Conservation (phyloP, 2,113 vertebrate genomes). For the Salvator merianae region DNA sequence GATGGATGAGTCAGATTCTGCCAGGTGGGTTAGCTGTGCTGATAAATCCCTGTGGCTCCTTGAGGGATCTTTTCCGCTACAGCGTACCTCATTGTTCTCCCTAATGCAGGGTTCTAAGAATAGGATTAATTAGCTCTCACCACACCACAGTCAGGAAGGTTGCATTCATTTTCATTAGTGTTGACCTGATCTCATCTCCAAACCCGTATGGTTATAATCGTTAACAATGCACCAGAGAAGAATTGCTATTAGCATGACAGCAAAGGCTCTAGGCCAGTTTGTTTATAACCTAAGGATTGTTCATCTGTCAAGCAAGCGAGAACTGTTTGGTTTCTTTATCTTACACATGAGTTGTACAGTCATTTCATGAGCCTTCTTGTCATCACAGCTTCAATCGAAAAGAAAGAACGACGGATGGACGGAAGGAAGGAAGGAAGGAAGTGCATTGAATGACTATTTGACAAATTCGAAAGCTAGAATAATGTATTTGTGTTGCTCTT, state of each 20-base stretch:
- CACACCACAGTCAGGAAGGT: slow-evolving; percentile 57
- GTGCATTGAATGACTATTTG: slow-evolving; percentile 46
- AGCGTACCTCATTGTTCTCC: slow-evolving; percentile 31
- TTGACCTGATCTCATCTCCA: slow-evolving; percentile 65
- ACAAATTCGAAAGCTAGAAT: slow-evolving; percentile 68
- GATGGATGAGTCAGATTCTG: not conserved
- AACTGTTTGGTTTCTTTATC: slow-evolving; percentile 44
- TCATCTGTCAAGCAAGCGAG: slow-evolving; percentile 50
- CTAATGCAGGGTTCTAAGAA: slow-evolving; percentile 54
- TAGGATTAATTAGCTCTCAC: slow-evolving; percentile 63
- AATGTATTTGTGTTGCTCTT: slow-evolving; percentile 66
- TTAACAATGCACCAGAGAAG: slow-evolving; percentile 61
- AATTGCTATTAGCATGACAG: slow-evolving; percentile 52
- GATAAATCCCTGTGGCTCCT: slow-evolving; percentile 29
- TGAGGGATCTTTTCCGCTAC: slow-evolving; percentile 46
- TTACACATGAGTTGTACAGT: not conserved
- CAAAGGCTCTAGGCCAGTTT: slow-evolving; percentile 55
- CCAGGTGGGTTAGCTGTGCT: not conserved
- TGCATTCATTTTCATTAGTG: slow-evolving; percentile 68
- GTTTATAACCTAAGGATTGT: slow-evolving; percentile 64
- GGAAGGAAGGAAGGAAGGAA: slow-evolving; percentile 1
- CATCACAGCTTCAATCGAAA: slow-evolving; percentile 34
- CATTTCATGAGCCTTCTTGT: slow-evolving; percentile 45
- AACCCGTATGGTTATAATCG: slow-evolving; percentile 52
- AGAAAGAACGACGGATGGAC: slow-evolving; percentile 57